Base-by-base conservation (phyloP, 2,888 invertebrate genomes). In the Micoletzkya japonica region DNA sequence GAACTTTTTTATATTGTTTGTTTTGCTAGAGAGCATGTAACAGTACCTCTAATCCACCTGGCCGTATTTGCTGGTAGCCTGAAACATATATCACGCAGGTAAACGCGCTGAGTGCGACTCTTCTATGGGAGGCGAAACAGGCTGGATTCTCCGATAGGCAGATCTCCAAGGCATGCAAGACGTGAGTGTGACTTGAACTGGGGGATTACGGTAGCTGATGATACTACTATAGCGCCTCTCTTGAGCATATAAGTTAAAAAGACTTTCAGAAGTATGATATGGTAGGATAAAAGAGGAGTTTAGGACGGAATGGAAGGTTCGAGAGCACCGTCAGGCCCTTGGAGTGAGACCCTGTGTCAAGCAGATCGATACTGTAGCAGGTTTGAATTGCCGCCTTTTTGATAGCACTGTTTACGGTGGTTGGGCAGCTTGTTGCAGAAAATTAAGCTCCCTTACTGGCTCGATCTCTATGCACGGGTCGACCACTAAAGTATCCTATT, bases 291-390 rank as follows among this genome's bases (percentile, higher is more conserved):
- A 44, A 14, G 10, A 14, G 10, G 39, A 14, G 76, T 79, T 28
- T 72, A 86, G 90, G 69, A 85, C 84, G 14, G 87, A 87, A 70
- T 77, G 83, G 73, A 79, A 79, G 1, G 81, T 87, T 37, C 78
- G 86, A 39, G 81, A 84, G 50, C 73, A 80, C 3, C 78, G 87
- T 20, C 74, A 81, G 67, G 73, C 74, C n/a, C 75, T 74, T 60
- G 79, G 90, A 54, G 91, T 96, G 28, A 89, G 88, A 0, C 95
- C 95, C 0, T 92, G 89, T 85, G 93, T 97, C 0, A 97, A 97
- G 87, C 94, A 95, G 89, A 97, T 99, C 76, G 98, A 98, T 87
- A 98, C 98, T 0, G 96, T 98, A 3, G 95, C 97, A 52, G 97
- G 95, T 0, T n/a, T n/a, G n/a, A n/a, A n/a, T n/a, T n/a, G 97